Percentiles rank a stretch among this genome's conserved stretches.
Evolutionary conservation across 2,888 invertebrate species (phyloP).

Genomic region (Tricholauxania praeusta): DNA sequence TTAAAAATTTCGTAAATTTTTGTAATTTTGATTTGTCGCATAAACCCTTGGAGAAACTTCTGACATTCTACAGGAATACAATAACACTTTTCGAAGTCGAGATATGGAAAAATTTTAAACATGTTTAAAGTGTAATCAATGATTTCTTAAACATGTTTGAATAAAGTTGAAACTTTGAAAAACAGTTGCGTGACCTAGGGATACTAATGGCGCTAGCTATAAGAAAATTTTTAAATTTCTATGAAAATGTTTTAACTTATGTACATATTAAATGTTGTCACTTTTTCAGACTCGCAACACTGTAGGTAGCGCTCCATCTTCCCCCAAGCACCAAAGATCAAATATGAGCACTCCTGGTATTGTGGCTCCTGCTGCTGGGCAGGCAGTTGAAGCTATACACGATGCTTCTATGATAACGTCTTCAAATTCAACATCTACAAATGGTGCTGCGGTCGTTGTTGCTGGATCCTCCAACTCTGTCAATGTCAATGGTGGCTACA

Average conservation of each 20-base stretch:
- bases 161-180: too few relatives aligned
- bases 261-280: neutral
- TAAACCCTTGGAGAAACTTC: too few relatives aligned
- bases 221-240: neutral
- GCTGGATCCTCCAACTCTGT: constrained; percentile 29
- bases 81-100: too few relatives aligned
- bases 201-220: too few relatives aligned
- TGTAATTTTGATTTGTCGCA: too few relatives aligned
- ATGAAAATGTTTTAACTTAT: neutral
- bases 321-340: constrained; percentile 69
- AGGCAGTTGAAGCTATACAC: constrained; percentile 63
- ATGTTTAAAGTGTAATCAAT: too few relatives aligned
- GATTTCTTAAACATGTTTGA: too few relatives aligned
- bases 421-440: constrained; percentile 50
- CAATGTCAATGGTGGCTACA: constrained; percentile 48
- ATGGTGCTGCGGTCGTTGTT: constrained; percentile 37
- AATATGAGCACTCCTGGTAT: constrained; percentile 67
- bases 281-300: constrained; percentile 65
- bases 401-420: constrained; percentile 60
- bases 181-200: too few relatives aligned
- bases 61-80: too few relatives aligned
- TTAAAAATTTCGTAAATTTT: too few relatives aligned
- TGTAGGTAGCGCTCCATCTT: constrained; percentile 75
- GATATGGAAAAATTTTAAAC: too few relatives aligned
- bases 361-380: constrained; percentile 66